Base-by-base conservation (phyloP, 2,888 invertebrate genomes). In the Parnassius smintheus region DNA sequence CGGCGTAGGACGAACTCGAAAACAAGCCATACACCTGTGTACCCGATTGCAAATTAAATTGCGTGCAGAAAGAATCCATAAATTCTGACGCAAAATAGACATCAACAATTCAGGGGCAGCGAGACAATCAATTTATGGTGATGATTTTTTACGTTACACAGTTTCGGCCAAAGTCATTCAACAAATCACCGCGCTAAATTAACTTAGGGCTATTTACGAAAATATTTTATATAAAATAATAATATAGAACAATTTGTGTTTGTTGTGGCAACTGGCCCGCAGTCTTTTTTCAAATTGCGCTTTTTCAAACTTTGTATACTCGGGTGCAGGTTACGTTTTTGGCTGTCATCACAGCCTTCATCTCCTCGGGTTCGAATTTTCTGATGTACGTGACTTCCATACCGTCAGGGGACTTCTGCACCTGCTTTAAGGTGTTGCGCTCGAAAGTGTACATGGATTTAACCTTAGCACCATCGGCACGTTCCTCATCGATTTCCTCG, bases 401-500 rank as follows among this genome's bases (percentile, higher is more conserved):
- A 59, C 96, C 95, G 61, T 94, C 94, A 25, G 86, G 85, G 46
- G 95, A 95, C 79, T 95, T 95, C 89, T 98, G 98, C 54, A 95
- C 93, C 80, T 98, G 98, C 71, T 94, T 93, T 78, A 98, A 86
- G 70, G 94, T 96, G 87, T 95, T 95, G 63, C 96, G 97, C 7
- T 98, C 96, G 72, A 96, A 88, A 9, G 94, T 96, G 83, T 96
- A 94, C 62, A 93, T 92, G 0, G 95, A 93, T 88, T 95, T 95
- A 66, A 97, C 97, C 87, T 96, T 96, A 67, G 97, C 94, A 41
- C 98, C 98, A 82, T 98, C 98, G 69, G 96, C 94, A 13, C 98
- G 97, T 72, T 96, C 96, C 85, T 98, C 97, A 44, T 97, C 96
- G 85, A 98, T 97, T 83, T 98, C 97, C 71, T 96, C 95, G 3